Base-by-base conservation (phyloP, 2,888 invertebrate species). In the Ophion obscuratus region DNA sequence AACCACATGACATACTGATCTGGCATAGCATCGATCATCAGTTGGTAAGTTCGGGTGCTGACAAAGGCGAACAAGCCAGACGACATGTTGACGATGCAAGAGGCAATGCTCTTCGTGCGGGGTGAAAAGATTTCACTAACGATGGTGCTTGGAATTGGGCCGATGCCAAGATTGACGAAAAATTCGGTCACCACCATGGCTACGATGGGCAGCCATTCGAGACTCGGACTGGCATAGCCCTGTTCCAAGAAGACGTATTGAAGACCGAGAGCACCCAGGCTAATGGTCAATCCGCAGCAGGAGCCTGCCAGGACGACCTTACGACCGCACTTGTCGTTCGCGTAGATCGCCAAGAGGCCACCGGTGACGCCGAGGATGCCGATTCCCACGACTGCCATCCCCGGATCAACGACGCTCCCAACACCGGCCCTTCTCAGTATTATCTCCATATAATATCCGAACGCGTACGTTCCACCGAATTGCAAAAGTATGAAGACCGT, bases 261-360 rank as follows among this genome's bases (percentile, higher is more conserved):
- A 71, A 83, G 24, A 0, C 86, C 87, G 24, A 88, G n/a, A n/a
- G 75, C n/a, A 7, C 78, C 40, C 6, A 87, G 62, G 40, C 75
- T 73, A 11, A 83, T 64, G 0, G 79, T 71, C 2, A 85, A 24
- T 59, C 87, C 86, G 31, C 24, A 31, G 11, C 83, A 81, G 0
- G 89, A 87, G 36, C 70, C 73, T 14, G 87, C 86, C 44, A 93
- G 62, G 14, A 93, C 88, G 5, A 90, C 40, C 85, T 89, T 92
- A 83, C 93, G 89, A 9, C 93, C 92, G 44, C 82, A 92, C 70
- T 89, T 92, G 88, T 93, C 93, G 76, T 92, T 91, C 20, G 90
- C 86, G 53, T 86, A 89, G 64, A 88, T 87, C 7, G 88, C 83
- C 24, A 87, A 9, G 1, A 84, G 44, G 0, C 88, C 89, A 31